Conservation (phyloP, 2,888 invertebrate species). For the Adineta ricciae region DNA sequence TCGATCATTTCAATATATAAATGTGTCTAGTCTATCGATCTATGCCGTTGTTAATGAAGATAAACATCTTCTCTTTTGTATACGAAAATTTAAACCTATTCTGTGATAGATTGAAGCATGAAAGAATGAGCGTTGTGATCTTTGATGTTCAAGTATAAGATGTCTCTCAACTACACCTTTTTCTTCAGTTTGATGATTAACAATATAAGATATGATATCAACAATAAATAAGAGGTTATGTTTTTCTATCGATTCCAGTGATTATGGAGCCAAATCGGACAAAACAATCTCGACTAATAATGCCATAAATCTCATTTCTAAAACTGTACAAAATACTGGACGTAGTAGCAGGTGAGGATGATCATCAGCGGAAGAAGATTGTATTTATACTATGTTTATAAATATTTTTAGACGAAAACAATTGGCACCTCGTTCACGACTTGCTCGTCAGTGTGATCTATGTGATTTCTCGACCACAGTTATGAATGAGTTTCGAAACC, state of each 20-base stretch:
- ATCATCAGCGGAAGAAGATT: too few relatives aligned
- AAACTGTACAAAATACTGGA: neutral
- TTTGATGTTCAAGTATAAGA: neutral
- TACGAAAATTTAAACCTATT: neutral
- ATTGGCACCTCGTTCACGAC: neutral
- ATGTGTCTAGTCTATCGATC: neutral
- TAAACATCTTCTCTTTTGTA: neutral
- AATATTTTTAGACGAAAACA: slow-evolving; percentile 12
- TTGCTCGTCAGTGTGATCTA: slow-evolving; percentile 24
- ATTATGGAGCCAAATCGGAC: neutral
- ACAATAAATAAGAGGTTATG: neutral
- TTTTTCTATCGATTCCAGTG: neutral
- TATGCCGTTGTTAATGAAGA: neutral
- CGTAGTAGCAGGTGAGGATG: neutral
- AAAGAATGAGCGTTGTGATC: too few relatives aligned
- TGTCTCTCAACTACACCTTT: neutral
- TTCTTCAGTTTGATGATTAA: neutral
- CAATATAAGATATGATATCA: neutral
- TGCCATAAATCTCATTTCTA: neutral
- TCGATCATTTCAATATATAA: neutral
- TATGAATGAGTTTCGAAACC: slow-evolving; percentile 27
- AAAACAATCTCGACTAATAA: neutral
- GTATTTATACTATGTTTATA: too few relatives aligned
- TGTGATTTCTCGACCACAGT: slow-evolving; percentile 4
- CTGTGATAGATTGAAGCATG: too few relatives aligned